A percentile compares a stretch with the other conserved stretches of the same genome.
Evolutionary conservation across 2,797 vertebrate species (phyloP).

Genomic region (Psittacula echo): DNA sequence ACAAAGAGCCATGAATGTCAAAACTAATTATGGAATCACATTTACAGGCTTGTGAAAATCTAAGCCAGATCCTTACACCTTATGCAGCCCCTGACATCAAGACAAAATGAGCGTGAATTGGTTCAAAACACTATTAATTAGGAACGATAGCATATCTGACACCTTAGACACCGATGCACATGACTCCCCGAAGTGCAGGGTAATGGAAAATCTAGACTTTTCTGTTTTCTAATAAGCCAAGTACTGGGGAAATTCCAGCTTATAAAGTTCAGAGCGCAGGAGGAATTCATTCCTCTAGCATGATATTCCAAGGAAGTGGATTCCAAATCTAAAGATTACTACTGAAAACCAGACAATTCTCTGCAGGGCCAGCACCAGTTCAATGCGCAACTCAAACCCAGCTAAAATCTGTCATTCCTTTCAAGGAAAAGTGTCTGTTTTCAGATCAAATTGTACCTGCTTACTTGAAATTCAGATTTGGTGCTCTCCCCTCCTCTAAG

Average conservation of each 20-base stretch:
- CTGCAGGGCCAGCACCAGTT: constrained; percentile 6
- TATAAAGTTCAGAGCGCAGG: constrained; percentile 41
- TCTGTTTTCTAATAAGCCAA: constrained; percentile 25
- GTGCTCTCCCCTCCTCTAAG: not conserved
- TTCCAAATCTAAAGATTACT: constrained; percentile 13
- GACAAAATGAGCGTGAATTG: not conserved
- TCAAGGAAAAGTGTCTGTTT: not conserved
- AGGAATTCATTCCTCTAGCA: constrained; percentile 49
- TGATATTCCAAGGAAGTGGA: constrained; percentile 7
- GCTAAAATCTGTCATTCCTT: not conserved
- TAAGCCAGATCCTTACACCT: constrained; percentile 16
- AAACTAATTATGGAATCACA: constrained; percentile 10
- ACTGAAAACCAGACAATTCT: not conserved
- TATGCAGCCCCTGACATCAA: not conserved
- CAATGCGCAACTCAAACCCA: not conserved
- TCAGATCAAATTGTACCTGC: not conserved
- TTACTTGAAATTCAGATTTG: constrained; percentile 7
- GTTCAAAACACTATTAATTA: constrained; percentile 34
- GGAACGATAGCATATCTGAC: not conserved
- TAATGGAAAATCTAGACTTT: constrained; percentile 44
- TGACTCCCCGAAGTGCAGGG: constrained; percentile 22
- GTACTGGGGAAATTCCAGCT: constrained; percentile 47
- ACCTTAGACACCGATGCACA: not conserved
- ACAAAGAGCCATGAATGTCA: constrained; percentile 39
- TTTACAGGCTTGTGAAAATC: constrained; percentile 44